Conservation (phyloP, 2,888 invertebrate species). For the Tachina fera region DNA sequence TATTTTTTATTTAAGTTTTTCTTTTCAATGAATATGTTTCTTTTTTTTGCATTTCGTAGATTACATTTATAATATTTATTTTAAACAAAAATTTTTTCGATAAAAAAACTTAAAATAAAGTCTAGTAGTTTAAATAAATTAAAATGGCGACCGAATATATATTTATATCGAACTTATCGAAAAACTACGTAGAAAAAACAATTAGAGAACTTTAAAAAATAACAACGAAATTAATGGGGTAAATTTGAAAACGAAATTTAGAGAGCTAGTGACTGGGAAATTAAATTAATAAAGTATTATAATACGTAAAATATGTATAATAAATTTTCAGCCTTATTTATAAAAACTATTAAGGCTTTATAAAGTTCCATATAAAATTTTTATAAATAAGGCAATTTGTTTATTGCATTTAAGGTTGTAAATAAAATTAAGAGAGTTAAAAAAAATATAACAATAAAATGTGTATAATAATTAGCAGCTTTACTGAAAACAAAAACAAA, state of each 20-base stretch:
- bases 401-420: conserved; percentile 24
- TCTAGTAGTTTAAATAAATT: conserved; percentile 61
- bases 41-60: conserved; percentile 62
- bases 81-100: conserved; percentile 57
- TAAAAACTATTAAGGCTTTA: no score
- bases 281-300: not conserved
- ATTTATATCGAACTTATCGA: no score
- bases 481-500: conserved; percentile 30
- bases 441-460: conserved; percentile 33
- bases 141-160: not conserved
- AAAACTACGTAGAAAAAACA: not conserved
- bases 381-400: not conserved
- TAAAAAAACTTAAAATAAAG: conserved; percentile 47
- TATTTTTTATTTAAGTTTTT: conserved; percentile 62
- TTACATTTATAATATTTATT: conserved; percentile 65
- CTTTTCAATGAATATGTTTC: conserved; percentile 52
- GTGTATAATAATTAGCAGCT: conserved; percentile 24
- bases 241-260: not conserved
- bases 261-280: not conserved
- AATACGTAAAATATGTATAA: conserved; percentile 10
- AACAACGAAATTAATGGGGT: not conserved
- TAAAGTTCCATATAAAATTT: no score
- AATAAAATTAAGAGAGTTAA: not conserved
- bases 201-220: not conserved
- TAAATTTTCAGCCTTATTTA: not conserved